Evolutionary conservation across 2,797 vertebrate genomes (phyloP).

Genomic region (Malacoraja senta): DNA sequence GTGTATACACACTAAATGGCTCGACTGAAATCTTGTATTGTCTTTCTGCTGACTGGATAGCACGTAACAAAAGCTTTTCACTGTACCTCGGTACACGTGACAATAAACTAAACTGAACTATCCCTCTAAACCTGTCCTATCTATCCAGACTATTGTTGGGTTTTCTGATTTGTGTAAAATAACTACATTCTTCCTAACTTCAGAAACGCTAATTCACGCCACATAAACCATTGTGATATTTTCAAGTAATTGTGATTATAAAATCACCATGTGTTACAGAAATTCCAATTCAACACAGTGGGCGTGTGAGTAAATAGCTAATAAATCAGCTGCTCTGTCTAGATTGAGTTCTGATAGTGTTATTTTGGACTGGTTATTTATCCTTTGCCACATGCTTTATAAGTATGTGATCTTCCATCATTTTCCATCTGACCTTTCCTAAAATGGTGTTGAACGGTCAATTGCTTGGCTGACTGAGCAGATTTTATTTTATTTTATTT

Average conservation of each 20-base stretch:
- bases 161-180: not conserved
- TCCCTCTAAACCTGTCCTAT: too few species aligned
- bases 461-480: not conserved
- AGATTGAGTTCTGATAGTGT: not conserved
- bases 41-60: too few species aligned
- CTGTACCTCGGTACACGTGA: too few species aligned
- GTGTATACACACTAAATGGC: too few species aligned
- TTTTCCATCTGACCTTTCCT: not conserved
- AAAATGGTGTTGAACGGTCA: not conserved
- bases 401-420: not conserved
- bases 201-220: not conserved
- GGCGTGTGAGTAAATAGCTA: not conserved
- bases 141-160: too few species aligned
- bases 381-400: not conserved
- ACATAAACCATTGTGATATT: not conserved
- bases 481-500: not conserved
- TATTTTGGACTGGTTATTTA: not conserved
- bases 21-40: too few species aligned
- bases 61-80: too few species aligned
- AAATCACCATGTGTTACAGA: slow-evolving; percentile 27
- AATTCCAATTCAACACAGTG: slow-evolving; percentile 16
- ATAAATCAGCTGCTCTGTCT: not conserved
- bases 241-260: slow-evolving; percentile 10
- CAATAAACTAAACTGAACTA: too few species aligned
- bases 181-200: not conserved